phyloP scores from a whole-genome alignment of 2,113 vertebrate genomes.

The Macaca mulatta region DNA sequence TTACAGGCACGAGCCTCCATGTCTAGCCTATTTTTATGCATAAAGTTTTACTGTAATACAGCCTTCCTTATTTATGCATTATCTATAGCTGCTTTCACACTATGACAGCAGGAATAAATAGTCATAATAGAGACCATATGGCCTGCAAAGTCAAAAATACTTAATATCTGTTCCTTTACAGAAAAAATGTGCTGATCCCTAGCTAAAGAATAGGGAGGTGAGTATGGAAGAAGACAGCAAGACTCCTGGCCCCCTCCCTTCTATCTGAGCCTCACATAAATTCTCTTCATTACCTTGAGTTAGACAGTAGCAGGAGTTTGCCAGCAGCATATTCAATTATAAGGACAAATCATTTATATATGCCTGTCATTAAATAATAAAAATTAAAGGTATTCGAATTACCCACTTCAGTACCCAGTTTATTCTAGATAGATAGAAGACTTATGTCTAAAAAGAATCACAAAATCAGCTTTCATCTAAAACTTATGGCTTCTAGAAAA shows the following conservation, averaged over 20 bases:
- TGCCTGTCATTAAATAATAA: constrained; percentile 71
- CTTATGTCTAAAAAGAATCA: constrained; percentile 15
- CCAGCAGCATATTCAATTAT: constrained; percentile 64
- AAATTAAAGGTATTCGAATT: constrained; percentile 70
- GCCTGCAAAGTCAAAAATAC: neutral
- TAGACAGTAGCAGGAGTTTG: constrained; percentile 49
- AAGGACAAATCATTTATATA: constrained; percentile 73
- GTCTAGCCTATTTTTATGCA: neutral
- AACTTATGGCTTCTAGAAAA: constrained; percentile 5
- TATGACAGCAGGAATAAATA: neutral
- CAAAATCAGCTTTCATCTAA: constrained; percentile 16
- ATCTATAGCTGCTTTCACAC: neutral
- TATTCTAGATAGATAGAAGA: constrained; percentile 33
- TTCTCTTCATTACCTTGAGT: constrained; percentile 47
- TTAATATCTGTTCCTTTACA: neutral
- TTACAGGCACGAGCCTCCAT: too few species aligned
- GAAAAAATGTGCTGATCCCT: neutral
- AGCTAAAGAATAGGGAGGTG: neutral
- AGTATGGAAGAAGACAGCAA: neutral
- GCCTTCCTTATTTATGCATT: neutral
- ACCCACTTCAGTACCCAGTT: constrained; percentile 56
- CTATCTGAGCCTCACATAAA: neutral
- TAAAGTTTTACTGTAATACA: constrained; percentile 22
- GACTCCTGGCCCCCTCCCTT: neutral
- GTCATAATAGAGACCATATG: neutral